Base-by-base conservation (phyloP, 2,797 vertebrate species). In the Sebastes hubbsi region DNA sequence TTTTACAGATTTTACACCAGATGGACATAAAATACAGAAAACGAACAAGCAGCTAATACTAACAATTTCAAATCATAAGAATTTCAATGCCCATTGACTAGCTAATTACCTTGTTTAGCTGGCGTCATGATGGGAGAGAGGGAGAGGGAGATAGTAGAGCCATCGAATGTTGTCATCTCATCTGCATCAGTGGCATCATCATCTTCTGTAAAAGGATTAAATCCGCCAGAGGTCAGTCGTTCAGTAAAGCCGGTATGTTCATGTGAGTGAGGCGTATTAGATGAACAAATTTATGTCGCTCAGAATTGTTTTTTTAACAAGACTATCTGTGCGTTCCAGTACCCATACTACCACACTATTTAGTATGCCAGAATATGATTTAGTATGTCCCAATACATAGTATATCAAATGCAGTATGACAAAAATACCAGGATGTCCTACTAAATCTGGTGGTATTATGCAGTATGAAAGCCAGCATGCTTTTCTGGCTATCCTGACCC, bases 101-200 rank as follows among this genome's bases (percentile, higher is more conserved):
- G 16, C 36, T 72, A 25, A 70, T 90, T 89, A 98, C 97, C 97
- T 95, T 96, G 94, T 94, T 95, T 97, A 89, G 93, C 95, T 88
- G 97, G 96, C 81, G 96, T 95, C 96, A 96, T 97, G 88, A 97
- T 95, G 80, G 97, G 97, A 85, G 98, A 98, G 80, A 98, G 96
- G 86, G 97, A 97, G 91, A 98, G 96, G 87, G 97, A 98, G 92
- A 98, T 95, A 80, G 97, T 97, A 63, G 96, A 95, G 61, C 94
- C 94, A 11, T 96, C 94, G 70, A 95, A 95, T 22, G 95, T 95
- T 52, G 94, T 95, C 91, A 95, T 94, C 91, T 95, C 95, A 36
- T 95, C 95, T 52, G 92, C 93, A 56, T 95, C 94, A 11, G 95
- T 95, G 66, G 88, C 89, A 65, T 96, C 95, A 34, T 95, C 95